Evolutionary conservation across 2,888 invertebrate species (phyloP), one percentile per base, ranked within the genome.

Genomic region (Lottia gigantea): DNA sequence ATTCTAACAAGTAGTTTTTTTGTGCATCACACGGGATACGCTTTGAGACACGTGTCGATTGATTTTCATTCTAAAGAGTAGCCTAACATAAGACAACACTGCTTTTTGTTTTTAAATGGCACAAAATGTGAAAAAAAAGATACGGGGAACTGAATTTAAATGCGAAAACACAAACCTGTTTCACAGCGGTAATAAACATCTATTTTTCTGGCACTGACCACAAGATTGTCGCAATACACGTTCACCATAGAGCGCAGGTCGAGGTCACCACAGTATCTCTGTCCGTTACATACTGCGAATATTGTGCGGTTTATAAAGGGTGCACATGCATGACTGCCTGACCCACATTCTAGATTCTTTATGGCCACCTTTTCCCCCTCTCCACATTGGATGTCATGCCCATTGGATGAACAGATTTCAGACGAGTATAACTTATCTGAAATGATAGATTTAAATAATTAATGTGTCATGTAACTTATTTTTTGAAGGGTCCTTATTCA

Each of bases 321-420:
- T 16, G 67, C 25, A 45, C 67, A 67, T 6, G 61, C 67, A 25
- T 67, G 67, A 45, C 62, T 67, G 7, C 61, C 67, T 19, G 49
- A 40, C 31, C 67, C 67, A 19, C 67, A 67, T 45, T 62, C 67
- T 23, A 62, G 45, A 61, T 46, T 67, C 47, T 47, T 47, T 23
- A 65, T n/a, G 23, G 26, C 19, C 11, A 65, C 46, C 14, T 25
- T 47, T 23, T 65, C 65, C 8, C 47, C 47, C 16, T 25, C 23
- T 16, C 46, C 23, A 46, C 65, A 65, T 65, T 47, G 31, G 46
- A 65, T 65, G 26, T 65, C 23, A 46, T 46, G 16, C 7, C 65
- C 65, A n/a, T 46, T 47, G 8, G 23, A 15, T 40, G 65, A 40
- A 65, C 65, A 65, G 11, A 65, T 65, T 26, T 65, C 65, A 47